A percentile compares a stretch with the other conserved stretches of the same genome.
These are phyloP conservation scores for Dasysyrphus tricinctus DNA, from an alignment of 2,888 invertebrate genomes.

Conservation along the genomic window DNA sequence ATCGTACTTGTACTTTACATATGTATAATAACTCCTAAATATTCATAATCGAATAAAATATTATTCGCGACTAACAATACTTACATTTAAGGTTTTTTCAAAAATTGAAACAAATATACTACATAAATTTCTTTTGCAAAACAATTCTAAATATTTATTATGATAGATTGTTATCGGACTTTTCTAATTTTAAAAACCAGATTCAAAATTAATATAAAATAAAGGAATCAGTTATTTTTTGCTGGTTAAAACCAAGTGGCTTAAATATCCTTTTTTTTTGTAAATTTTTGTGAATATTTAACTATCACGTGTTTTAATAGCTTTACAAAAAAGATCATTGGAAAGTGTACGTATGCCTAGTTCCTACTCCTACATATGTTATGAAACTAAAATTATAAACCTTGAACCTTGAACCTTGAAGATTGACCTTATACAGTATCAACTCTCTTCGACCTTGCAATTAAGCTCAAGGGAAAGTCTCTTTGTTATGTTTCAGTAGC, in stretches of 20 bases:
- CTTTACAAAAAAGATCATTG: neutral
- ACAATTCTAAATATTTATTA: too few relatives aligned
- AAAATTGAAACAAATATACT: neutral
- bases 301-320: neutral
- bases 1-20: neutral
- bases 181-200: neutral
- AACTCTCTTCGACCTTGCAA: slow-evolving; percentile 29
- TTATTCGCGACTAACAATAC: neutral
- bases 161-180: neutral
- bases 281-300: neutral
- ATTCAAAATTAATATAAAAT: too few relatives aligned
- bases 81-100: too few relatives aligned
- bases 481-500: neutral
- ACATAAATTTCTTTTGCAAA: too few relatives aligned
- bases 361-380: neutral
- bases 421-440: slow-evolving; percentile 23
- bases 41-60: neutral
- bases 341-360: neutral
- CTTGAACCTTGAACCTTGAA: slow-evolving; percentile 41
- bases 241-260: too few relatives aligned
- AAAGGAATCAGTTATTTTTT: neutral
- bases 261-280: too few relatives aligned
- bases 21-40: neutral
- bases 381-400: neutral
- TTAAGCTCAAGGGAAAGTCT: slow-evolving; percentile 6